A percentile compares a stretch with the other conserved stretches of the same genome.
These are phyloP conservation scores for Philereme vetulata DNA, from an alignment of 2,888 invertebrate genomes.

Conservation along the genomic window DNA sequence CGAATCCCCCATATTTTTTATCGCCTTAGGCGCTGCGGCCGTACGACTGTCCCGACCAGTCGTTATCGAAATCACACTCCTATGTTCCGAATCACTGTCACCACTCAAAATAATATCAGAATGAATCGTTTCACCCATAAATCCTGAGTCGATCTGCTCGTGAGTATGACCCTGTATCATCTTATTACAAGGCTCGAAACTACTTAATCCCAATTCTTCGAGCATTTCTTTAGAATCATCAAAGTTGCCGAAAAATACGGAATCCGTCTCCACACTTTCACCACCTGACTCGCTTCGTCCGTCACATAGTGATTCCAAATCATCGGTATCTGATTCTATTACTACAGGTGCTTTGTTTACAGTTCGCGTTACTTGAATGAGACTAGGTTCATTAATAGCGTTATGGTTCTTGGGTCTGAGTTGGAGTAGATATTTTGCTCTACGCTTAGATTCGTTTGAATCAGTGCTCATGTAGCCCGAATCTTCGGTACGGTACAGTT, in stretches of 20 bases:
- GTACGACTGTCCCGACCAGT: conserved; percentile 68
- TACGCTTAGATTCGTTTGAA: conserved; percentile 85
- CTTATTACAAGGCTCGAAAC: conserved; percentile 57
- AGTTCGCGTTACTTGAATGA: conserved; percentile 47
- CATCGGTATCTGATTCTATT: conserved; percentile 86
- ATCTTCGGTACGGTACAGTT: conserved; percentile 84
- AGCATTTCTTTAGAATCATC: conserved; percentile 74
- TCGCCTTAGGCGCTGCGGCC: conserved; percentile 56
- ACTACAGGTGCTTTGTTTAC: conserved; percentile 56
- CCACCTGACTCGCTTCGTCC: conserved; percentile 94
- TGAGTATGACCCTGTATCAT: conserved; percentile 46
- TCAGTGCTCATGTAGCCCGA: conserved; percentile 94
- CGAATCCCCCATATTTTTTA: conserved; percentile 64
- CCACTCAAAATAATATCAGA: conserved; percentile 73
- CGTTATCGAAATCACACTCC: conserved; percentile 77
- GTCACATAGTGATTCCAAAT: conserved; percentile 90
- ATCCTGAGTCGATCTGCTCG: conserved; percentile 77
- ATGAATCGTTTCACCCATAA: conserved; percentile 65
- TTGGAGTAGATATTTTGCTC: conserved; percentile 76
- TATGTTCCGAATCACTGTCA: conserved; percentile 78
- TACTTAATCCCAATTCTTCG: conserved; percentile 64
- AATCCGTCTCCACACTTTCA: conserved; percentile 94
- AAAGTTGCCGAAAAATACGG: conserved; percentile 92
- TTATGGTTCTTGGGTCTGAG: conserved; percentile 60
- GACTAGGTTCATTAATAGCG: conserved; percentile 50